Base-by-base conservation (phyloP, 1,140 invertebrate species). In the Heliconius hermathena region DNA sequence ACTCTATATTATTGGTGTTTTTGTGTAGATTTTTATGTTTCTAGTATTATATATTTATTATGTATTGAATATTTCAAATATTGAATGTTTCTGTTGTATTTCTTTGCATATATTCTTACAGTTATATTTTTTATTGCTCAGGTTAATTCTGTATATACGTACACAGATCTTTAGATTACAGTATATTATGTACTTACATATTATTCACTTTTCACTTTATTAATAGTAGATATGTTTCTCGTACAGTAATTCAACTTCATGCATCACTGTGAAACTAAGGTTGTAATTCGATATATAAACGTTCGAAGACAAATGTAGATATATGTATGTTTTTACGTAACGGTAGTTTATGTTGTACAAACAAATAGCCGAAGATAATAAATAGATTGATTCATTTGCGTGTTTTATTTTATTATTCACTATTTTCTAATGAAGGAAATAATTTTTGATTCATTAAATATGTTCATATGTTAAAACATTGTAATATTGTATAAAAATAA, bases 321-420 rank as follows among this genome's bases (percentile, higher is more conserved):
- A 92, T 90, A 88, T 91, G 88, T 91, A 94, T 92, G 91, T 94
- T 94, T 94, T 92, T 94, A 94, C 90, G 91, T 94, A 90, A 91
- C 86, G 80, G 89, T 92, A 93, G 91, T 85, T 88, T 86, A 90
- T 88, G 82, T 87, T 93, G 90, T 94, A 94, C 91, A 94, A 94
- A 91, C 84, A 79, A 82, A 90, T 92, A 93, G 88, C 84, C 83
- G 85, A 89, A 66, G 87, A 87, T 87, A 94, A 91, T 92, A 93
- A 92, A 93, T 89, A 89, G 85, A 92, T 90, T 89, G 89, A 92
- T 88, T 85, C 75, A 81, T 81, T 8, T 41, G 54, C 73, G 75
- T 80, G 74, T 79, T 82, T 83, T 78, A 54, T 82, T 84, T 85
- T 66, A 9, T 57, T 22, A 57, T 57, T 22, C n/a, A 57, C 3